Conservation (phyloP, 2,888 invertebrate genomes). For the Therioaphis trifolii region DNA sequence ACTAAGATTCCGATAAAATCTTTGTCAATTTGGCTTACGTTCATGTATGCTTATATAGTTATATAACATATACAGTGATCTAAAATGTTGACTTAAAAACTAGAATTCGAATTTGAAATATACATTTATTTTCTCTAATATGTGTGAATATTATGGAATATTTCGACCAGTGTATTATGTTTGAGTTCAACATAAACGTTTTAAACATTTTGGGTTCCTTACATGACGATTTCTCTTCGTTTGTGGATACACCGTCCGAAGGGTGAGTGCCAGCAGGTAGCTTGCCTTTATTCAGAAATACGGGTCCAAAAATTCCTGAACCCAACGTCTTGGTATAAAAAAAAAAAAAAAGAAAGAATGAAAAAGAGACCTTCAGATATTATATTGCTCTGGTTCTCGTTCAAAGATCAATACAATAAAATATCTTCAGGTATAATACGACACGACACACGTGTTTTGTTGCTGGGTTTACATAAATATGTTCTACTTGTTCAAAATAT, state of each 20-base stretch:
- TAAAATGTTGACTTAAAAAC: slow-evolving; percentile 11
- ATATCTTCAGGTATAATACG: slow-evolving; percentile 31
- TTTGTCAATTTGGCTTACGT: slow-evolving; percentile 29
- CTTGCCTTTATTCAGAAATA: slow-evolving; percentile 37
- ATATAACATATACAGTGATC: too few relatives aligned
- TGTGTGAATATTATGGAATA: background rate
- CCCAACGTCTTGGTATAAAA: background rate
- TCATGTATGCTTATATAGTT: background rate
- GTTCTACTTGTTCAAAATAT: background rate
- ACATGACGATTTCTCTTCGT: slow-evolving; percentile 41
- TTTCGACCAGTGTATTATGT: slow-evolving; percentile 3
- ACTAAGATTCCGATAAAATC: slow-evolving; percentile 3
- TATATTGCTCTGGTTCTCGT: slow-evolving; percentile 51
- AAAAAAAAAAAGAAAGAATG: slow-evolving; percentile 5
- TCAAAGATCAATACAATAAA: slow-evolving; percentile 30
- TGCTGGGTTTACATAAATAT: background rate
- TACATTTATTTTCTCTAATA: slow-evolving; percentile 2
- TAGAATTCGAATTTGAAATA: slow-evolving; percentile 25
- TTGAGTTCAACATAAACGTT: background rate
- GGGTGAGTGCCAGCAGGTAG: slow-evolving; percentile 53
- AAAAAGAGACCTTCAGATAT: slow-evolving; percentile 35
- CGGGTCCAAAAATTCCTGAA: slow-evolving; percentile 57
- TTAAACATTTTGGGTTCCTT: background rate
- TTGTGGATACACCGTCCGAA: slow-evolving; percentile 29
- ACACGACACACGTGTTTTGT: slow-evolving; percentile 45